Conservation (phyloP, 2,888 invertebrate species). For the Seira ritae region DNA sequence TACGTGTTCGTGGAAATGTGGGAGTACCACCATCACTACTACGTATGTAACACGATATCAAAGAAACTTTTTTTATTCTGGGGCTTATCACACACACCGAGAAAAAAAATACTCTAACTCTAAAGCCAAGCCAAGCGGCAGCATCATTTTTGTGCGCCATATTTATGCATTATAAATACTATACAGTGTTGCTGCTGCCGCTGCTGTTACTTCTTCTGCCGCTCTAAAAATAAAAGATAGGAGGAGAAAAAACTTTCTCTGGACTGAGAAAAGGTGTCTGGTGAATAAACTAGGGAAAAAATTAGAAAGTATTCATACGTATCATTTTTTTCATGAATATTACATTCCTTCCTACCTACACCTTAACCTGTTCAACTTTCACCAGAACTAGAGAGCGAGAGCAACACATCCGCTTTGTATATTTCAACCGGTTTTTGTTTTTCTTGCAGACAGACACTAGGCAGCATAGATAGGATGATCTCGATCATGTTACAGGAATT, state of each 20-base stretch:
- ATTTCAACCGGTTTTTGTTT: too few relatives aligned
- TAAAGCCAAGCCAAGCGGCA: too few relatives aligned
- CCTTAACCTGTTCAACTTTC: slow-evolving; percentile 32
- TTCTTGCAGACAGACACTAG: not conserved
- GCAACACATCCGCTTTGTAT: too few relatives aligned
- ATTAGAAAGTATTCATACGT: slow-evolving; percentile 37
- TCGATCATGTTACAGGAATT: not conserved
- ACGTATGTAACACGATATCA: slow-evolving; percentile 55
- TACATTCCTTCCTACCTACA: slow-evolving; percentile 28
- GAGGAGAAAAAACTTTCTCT: not conserved
- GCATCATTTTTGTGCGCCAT: slow-evolving; percentile 40
- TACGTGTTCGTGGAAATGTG: slow-evolving; percentile 39
- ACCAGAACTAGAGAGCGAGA: too few relatives aligned
- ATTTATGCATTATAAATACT: slow-evolving; percentile 46
- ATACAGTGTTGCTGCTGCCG: slow-evolving; percentile 20
- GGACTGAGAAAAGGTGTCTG: not conserved
- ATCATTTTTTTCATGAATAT: slow-evolving; percentile 36
- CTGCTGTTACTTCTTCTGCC: too few relatives aligned
- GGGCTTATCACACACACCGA: not conserved
- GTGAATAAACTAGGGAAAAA: slow-evolving; percentile 19
- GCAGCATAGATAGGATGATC: not conserved
- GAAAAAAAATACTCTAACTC: too few relatives aligned
- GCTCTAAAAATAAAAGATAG: not conserved
- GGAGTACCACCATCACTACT: slow-evolving; percentile 22
- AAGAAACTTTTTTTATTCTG: slow-evolving; percentile 37